Percentiles rank a stretch among this genome's conserved stretches.
phyloP scores from a whole-genome alignment of 2,113 vertebrate species.

The Halichoerus grypus region DNA sequence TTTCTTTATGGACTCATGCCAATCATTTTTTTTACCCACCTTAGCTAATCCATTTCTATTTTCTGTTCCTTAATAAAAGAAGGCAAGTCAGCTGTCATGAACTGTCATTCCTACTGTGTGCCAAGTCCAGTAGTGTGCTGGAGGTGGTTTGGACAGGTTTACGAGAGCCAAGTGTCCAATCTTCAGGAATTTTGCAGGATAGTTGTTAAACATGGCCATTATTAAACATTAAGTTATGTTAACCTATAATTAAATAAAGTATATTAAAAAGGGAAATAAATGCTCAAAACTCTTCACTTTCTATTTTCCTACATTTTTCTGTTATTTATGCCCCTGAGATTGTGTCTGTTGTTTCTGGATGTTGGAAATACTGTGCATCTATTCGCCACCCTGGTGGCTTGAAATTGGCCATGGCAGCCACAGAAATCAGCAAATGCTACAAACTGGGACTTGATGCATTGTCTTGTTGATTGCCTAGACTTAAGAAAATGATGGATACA shows the following conservation, averaged over 20 bases:
- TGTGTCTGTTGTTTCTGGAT: not conserved
- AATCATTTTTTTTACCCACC: not conserved
- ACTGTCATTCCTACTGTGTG: not conserved
- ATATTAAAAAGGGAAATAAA: not conserved
- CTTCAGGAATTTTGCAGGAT: constrained; percentile 7
- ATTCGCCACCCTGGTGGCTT: not conserved
- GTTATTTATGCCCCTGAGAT: not conserved
- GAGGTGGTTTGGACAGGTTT: not conserved
- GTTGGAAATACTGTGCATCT: not conserved
- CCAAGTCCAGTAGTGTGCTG: not conserved
- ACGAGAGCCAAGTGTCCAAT: not conserved
- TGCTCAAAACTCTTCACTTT: not conserved
- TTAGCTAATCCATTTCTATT: not conserved
- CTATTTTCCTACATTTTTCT: not conserved
- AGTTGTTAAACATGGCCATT: not conserved
- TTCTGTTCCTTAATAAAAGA: constrained; percentile 27
- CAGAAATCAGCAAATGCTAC: not conserved
- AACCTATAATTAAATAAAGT: constrained; percentile 7
- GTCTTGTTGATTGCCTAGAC: not conserved
- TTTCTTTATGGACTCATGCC: not conserved
- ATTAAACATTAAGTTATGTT: not conserved
- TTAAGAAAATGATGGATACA: not conserved
- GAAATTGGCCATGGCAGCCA: not conserved
- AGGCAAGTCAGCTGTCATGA: not conserved
- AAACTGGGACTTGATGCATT: not conserved